phyloP scores from a whole-genome alignment of 2,888 invertebrate species.

The Phaedon cochleariae region DNA sequence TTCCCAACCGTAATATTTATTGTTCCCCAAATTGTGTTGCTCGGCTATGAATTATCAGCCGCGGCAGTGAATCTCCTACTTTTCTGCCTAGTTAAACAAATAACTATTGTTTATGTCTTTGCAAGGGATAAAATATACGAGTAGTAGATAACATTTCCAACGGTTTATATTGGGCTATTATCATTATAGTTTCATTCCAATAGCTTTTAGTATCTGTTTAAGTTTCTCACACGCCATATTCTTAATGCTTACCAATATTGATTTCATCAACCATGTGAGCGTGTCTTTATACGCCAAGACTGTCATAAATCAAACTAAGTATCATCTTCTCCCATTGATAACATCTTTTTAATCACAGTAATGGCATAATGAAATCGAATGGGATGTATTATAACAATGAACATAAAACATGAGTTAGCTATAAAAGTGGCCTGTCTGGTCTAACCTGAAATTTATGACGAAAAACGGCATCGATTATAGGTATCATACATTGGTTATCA shows the following conservation, averaged over 20 bases:
- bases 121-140: background rate
- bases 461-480: background rate
- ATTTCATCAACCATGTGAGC: background rate
- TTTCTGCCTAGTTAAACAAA: too few species aligned
- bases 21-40: too few species aligned
- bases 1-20: too few species aligned
- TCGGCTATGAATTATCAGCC: too few species aligned
- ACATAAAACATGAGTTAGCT: background rate
- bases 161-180: background rate
- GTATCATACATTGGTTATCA: too few species aligned
- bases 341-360: background rate
- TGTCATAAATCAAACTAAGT: background rate
- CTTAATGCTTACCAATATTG: background rate
- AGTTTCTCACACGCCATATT: background rate
- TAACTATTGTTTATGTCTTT: background rate
- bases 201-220: conserved; percentile 1
- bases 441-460: background rate
- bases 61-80: too few species aligned
- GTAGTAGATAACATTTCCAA: background rate
- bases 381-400: background rate
- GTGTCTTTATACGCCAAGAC: background rate
- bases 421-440: background rate
- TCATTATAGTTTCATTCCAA: background rate
- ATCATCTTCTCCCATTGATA: background rate
- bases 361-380: conserved; percentile 1